Percentiles rank a stretch among this genome's conserved stretches.
Conservation (phyloP, 2,888 invertebrate species). For the Drosophila setosimentum region DNA sequence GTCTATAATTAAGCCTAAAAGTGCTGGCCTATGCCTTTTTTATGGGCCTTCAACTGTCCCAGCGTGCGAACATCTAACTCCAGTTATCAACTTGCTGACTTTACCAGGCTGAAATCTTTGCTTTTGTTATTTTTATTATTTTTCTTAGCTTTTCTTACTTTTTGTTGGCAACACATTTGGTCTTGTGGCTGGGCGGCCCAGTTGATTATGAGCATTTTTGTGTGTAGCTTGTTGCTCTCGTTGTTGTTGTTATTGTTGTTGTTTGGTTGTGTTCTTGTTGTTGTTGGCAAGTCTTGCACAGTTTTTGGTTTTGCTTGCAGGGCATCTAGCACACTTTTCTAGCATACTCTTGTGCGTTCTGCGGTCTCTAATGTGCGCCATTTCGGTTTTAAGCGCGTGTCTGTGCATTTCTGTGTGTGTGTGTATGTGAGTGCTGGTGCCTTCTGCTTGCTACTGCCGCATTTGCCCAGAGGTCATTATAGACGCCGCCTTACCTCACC, state of each 20-base stretch:
- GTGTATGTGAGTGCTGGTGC: constrained; percentile 14
- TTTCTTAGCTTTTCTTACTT: constrained; percentile 40
- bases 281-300: constrained; percentile 18
- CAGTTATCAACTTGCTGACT: constrained; percentile 69
- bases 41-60: constrained; percentile 57
- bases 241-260: constrained; percentile 16
- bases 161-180: constrained; percentile 14
- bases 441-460: constrained; percentile 43
- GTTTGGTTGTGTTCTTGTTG: background rate
- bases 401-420: constrained; percentile 18
- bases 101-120: constrained; percentile 62
- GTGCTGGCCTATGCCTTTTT: constrained; percentile 71
- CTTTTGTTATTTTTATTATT: constrained; percentile 55
- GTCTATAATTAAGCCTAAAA: constrained; percentile 79
- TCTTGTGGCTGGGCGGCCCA: constrained; percentile 33
- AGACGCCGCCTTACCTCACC: constrained; percentile 51
- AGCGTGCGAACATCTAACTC: constrained; percentile 6
- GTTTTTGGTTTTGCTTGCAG: constrained; percentile 20
- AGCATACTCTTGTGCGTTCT: constrained; percentile 58
- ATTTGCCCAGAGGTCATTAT: constrained; percentile 77
- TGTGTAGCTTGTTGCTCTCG: constrained; percentile 42
- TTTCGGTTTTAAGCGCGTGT: constrained; percentile 69
- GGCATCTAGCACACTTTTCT: constrained; percentile 50
- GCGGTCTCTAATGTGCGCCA: constrained; percentile 78
- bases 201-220: constrained; percentile 66